A percentile compares a stretch with the other conserved stretches of the same genome.
phyloP scores from a whole-genome alignment of 2,888 invertebrate species.

The Nomada lathburiana region DNA sequence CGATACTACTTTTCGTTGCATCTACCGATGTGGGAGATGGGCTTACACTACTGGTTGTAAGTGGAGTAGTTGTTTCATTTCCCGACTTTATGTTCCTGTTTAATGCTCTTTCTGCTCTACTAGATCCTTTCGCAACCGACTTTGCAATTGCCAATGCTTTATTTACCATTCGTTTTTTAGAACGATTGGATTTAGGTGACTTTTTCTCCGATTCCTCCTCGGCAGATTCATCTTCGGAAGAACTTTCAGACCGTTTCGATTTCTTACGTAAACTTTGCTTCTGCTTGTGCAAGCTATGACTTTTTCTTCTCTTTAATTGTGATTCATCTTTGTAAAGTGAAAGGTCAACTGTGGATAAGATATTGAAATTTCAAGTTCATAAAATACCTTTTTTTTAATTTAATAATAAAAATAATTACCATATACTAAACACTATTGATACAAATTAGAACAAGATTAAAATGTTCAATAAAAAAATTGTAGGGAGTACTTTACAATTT shows the following conservation, averaged over 20 bases:
- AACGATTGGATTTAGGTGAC: slow-evolving; percentile 70
- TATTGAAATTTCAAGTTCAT: slow-evolving; percentile 30
- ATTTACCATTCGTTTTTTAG: slow-evolving; percentile 73
- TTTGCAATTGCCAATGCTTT: slow-evolving; percentile 79
- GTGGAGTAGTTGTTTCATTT: slow-evolving; percentile 48
- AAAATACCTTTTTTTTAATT: neutral
- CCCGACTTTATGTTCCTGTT: slow-evolving; percentile 76
- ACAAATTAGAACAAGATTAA: neutral
- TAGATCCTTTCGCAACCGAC: slow-evolving; percentile 80
- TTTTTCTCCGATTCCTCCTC: slow-evolving; percentile 77
- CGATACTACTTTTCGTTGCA: slow-evolving; percentile 73
- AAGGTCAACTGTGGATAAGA: slow-evolving; percentile 89
- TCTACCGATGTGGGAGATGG: slow-evolving; percentile 39
- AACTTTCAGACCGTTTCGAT: slow-evolving; percentile 72
- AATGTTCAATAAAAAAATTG: neutral
- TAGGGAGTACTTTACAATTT: too few species aligned
- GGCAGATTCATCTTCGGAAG: slow-evolving; percentile 72
- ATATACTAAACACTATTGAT: neutral
- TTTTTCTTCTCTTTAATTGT: slow-evolving; percentile 88
- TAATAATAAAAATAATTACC: slow-evolving; percentile 14
- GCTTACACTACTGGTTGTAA: slow-evolving; percentile 20
- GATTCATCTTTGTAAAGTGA: slow-evolving; percentile 94
- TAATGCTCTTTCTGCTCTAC: slow-evolving; percentile 81
- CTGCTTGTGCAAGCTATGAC: slow-evolving; percentile 85
- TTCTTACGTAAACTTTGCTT: slow-evolving; percentile 80